Conservation (phyloP, 2,888 invertebrate species). For the Abrostola triplasia region DNA sequence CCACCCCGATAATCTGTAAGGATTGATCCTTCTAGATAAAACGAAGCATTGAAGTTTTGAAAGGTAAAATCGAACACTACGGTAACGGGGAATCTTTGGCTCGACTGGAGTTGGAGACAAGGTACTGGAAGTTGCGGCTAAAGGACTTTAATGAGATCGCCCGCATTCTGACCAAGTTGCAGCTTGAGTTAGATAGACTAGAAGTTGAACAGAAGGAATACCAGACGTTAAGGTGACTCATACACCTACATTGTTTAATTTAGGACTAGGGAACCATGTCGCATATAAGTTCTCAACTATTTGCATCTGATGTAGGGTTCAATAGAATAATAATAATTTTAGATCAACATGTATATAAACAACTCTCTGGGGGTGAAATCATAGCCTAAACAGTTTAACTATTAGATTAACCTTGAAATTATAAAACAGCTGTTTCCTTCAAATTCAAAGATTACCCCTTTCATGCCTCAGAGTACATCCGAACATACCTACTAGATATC, state of each 20-base stretch:
- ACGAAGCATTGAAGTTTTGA: slow-evolving; percentile 58
- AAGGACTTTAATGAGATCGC: slow-evolving; percentile 66
- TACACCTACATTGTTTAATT: background rate
- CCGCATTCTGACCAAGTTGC: slow-evolving; percentile 57
- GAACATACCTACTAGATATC: too few species aligned
- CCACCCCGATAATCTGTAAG: background rate
- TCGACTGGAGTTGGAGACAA: slow-evolving; percentile 64
- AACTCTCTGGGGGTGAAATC: too few species aligned
- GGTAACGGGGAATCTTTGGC: slow-evolving; percentile 54
- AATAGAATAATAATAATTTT: too few species aligned
- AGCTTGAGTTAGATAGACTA: slow-evolving; percentile 57
- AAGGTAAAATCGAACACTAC: slow-evolving; percentile 62
- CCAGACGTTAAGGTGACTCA: slow-evolving; percentile 55
- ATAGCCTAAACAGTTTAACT: too few species aligned
- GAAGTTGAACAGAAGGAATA: slow-evolving; percentile 57
- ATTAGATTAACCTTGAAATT: too few species aligned
- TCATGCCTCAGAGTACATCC: too few species aligned
- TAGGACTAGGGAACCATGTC: background rate
- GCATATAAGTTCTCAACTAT: too few species aligned
- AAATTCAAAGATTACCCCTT: too few species aligned
- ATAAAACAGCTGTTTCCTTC: too few species aligned
- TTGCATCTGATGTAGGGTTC: too few species aligned
- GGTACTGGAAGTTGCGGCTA: slow-evolving; percentile 65
- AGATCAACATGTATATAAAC: too few species aligned
- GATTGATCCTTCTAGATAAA: slow-evolving; percentile 12